Percentiles rank a stretch among this genome's conserved stretches.
phyloP scores from a whole-genome alignment of 1,140 invertebrate genomes.

The Conopomorpha cramerella region DNA sequence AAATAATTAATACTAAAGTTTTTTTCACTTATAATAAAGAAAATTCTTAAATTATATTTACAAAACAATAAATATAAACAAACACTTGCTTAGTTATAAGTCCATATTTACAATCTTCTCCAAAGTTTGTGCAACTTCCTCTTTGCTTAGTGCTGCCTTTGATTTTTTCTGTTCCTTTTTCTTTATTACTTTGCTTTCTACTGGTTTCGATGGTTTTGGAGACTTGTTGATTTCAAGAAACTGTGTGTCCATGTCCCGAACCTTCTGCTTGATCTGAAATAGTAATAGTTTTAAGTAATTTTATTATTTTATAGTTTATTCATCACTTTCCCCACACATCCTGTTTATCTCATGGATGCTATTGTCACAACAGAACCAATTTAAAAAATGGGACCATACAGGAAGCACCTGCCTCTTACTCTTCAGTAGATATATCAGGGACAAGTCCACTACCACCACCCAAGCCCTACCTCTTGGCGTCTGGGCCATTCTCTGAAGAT shows the following conservation, averaged over 20 bases:
- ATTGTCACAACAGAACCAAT: background rate
- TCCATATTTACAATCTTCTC: constrained; percentile 42
- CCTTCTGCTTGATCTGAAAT: constrained; percentile 46
- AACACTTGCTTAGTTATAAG: constrained; percentile 15
- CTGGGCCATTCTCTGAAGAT: no score
- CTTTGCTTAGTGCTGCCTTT: constrained; percentile 23
- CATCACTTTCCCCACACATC: background rate
- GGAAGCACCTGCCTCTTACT: no score
- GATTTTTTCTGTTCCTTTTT: constrained; percentile 16
- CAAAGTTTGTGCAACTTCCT: constrained; percentile 29
- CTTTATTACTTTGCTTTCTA: constrained; percentile 5
- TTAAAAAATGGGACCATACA: background rate
- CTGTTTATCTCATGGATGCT: background rate
- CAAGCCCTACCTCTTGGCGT: no score
- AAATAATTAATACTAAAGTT: background rate
- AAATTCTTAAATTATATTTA: background rate
- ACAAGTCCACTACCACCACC: no score
- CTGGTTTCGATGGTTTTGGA: constrained; percentile 12
- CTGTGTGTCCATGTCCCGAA: constrained; percentile 42
- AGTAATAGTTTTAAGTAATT: background rate
- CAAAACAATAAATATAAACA: background rate
- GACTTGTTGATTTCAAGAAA: constrained; percentile 35
- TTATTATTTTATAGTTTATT: background rate
- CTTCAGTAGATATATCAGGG: no score
- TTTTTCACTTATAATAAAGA: no score